Conservation (phyloP, 2,113 vertebrate species). For the Marmota flaviventris region DNA sequence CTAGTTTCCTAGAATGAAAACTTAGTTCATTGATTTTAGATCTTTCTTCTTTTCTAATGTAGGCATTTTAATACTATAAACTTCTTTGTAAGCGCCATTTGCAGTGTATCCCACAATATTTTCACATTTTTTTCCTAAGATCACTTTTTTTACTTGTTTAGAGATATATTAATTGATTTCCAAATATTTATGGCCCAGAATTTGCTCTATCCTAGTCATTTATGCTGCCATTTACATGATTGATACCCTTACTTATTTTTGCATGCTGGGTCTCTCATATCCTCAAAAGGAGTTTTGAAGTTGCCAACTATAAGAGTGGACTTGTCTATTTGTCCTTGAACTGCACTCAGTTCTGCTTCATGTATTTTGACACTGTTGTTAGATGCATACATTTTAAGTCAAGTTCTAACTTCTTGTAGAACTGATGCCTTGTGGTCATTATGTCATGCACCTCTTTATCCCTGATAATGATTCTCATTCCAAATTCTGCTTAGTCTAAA, state of each 20-base stretch:
- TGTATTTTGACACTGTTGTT: not conserved
- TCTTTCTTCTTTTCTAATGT: not conserved
- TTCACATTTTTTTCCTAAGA: not conserved
- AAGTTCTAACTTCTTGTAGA: not conserved
- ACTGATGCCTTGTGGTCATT: not conserved
- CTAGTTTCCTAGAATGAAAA: not conserved
- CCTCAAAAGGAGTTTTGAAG: not conserved
- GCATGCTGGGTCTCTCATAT: not conserved
- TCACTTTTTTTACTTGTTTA: not conserved
- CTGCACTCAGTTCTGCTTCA: not conserved
- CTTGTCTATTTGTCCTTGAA: not conserved
- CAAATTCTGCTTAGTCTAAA: not conserved
- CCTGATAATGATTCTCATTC: not conserved
- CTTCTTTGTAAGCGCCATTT: not conserved
- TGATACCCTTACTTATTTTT: not conserved
- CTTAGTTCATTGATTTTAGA: not conserved
- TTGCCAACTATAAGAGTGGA: too few relatives aligned
- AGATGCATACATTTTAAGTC: not conserved
- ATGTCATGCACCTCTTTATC: not conserved
- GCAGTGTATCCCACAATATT: not conserved
- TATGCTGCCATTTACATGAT: not conserved
- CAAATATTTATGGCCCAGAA: not conserved
- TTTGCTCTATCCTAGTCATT: not conserved
- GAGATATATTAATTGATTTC: not conserved
- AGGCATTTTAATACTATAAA: not conserved